These are phyloP conservation scores for Acromyrmex echinatior DNA, from an alignment of 1,140 invertebrate species.

Conservation along the genomic window DNA sequence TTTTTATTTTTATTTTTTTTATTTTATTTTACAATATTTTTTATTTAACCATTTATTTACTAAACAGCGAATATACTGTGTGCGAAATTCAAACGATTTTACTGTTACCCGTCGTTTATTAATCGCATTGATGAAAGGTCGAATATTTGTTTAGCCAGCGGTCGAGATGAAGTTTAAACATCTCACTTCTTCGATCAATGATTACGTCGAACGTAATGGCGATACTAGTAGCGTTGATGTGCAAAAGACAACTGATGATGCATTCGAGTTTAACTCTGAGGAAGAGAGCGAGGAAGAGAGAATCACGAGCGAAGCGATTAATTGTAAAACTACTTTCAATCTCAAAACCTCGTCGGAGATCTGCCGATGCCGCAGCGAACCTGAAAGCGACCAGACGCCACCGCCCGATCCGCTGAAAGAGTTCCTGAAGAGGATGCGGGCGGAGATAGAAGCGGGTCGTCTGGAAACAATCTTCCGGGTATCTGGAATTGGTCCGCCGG, in stretches of 20 bases:
- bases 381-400: conserved; percentile 21
- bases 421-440: conserved; percentile 79
- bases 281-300: conserved; percentile 10
- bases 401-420: conserved; percentile 70
- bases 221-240: not conserved
- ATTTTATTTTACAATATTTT: not conserved
- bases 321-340: conserved; percentile 47
- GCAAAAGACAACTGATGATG: not conserved
- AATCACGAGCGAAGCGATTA: not conserved
- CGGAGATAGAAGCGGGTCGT: conserved; percentile 65
- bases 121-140: not conserved
- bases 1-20: no score
- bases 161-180: not conserved
- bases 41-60: not conserved
- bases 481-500: conserved; percentile 81
- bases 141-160: conserved; percentile 12
- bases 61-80: not conserved
- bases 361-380: conserved; percentile 53
- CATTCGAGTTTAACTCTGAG: conserved; percentile 38
- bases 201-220: not conserved
- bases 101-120: not conserved
- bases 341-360: conserved; percentile 60
- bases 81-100: not conserved
- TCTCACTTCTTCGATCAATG: conserved; percentile 1
- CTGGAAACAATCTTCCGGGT: conserved; percentile 64